Evolutionary conservation across 2,113 vertebrate genomes (phyloP), one percentile per base, ranked within the genome.

Genomic region (Atractosteus spatula): DNA sequence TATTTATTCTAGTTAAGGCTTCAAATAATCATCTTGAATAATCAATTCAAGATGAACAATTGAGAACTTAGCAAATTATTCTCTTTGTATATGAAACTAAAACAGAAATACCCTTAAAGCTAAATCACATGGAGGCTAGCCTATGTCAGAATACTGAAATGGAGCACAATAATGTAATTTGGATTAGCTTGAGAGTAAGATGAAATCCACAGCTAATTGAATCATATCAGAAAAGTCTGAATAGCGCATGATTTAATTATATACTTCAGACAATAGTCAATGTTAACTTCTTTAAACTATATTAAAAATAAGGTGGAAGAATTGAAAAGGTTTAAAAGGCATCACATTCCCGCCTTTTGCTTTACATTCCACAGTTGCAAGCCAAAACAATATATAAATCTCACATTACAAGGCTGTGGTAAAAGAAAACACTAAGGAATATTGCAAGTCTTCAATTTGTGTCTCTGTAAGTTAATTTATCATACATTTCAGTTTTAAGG

Each of bases 241-340:
- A 44, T 4, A 66, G 64, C 3, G 42, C 14, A 14, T 7, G 41
- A 45, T 47, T 14, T 14, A 43, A 66, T 66, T 66, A 47, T 16
- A n/a, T 43, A 51, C 45, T 3, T 29, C 2, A 47, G 44, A 67
- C 65, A 71, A 61, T 7, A 64, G 57, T 47, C 5, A 42, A 59
- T 42, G 56, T 11, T 43, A 4, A 51, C 47, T 51, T 51, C 47
- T 51, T 51, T 51, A 7, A 51, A 51, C 47, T 51, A 7, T 51
- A 51, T 51, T 5, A 51, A 51, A 51, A 51, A 51, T 7, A 51
- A 51, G 42, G 63, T 7, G n/a, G 54, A 41, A 41, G 65, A 56
- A 41, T 73, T 13, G 41, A 54, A 66, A 72, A 55, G 71, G 45
- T 54, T 72, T 43, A 65, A 11, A 73, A 16, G 8, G 14, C 11